Evolutionary conservation across 2,888 invertebrate species (phyloP).

Genomic region (Sepiola atlantica): DNA sequence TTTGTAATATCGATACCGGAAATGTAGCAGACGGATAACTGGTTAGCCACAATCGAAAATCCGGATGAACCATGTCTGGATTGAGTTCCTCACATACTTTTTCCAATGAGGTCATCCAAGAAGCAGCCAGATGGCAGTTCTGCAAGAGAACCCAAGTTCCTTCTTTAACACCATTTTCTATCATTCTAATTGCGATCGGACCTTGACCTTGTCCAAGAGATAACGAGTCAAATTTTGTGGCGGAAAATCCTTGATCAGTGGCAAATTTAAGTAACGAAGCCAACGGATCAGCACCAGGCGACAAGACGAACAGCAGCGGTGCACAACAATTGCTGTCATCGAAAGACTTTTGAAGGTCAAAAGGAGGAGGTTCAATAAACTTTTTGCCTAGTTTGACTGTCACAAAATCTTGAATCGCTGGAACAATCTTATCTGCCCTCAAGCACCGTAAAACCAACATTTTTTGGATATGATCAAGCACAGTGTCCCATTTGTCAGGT

Average conservation of each 20-base stretch:
- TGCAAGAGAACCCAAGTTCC: constrained; percentile 76
- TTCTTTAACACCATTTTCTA: constrained; percentile 74
- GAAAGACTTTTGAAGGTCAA: constrained; percentile 75
- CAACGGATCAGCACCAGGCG: constrained; percentile 76
- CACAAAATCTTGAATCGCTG: not conserved
- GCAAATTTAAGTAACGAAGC: constrained; percentile 76
- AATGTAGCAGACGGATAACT: constrained; percentile 75
- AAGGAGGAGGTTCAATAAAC: constrained; percentile 76
- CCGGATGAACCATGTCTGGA: constrained; percentile 75
- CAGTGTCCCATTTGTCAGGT: constrained; percentile 67
- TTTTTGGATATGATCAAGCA: constrained; percentile 64
- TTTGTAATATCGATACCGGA: constrained; percentile 76
- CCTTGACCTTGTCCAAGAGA: constrained; percentile 77
- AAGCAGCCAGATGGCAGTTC: constrained; percentile 76
- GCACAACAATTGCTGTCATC: constrained; percentile 74
- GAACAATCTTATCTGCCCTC: constrained; percentile 70
- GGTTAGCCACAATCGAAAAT: constrained; percentile 76
- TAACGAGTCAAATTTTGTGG: constrained; percentile 75
- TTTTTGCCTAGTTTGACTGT: constrained; percentile 64
- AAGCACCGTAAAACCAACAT: constrained; percentile 71
- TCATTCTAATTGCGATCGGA: constrained; percentile 75
- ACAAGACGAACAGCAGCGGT: constrained; percentile 75
- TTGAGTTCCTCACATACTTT: constrained; percentile 75
- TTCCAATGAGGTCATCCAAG: constrained; percentile 76
- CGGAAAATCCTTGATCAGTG: constrained; percentile 76